These are phyloP conservation scores for Gymnocypris eckloni DNA, from an alignment of 2,797 vertebrate species.

Conservation along the genomic window DNA sequence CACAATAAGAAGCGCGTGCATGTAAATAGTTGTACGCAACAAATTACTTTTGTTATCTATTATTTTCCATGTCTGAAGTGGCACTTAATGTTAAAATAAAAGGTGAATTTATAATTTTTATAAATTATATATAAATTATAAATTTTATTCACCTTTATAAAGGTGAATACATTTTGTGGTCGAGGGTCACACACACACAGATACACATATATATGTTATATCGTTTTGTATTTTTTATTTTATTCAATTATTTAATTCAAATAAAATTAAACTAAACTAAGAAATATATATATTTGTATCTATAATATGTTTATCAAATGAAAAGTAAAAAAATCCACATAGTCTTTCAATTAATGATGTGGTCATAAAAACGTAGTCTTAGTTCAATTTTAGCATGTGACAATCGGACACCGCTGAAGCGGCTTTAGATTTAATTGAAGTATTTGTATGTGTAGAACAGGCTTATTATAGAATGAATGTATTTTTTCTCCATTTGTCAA, in stretches of 20 bases:
- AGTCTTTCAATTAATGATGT: background rate
- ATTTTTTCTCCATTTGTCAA: background rate
- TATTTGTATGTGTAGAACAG: background rate
- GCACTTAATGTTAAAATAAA: no score
- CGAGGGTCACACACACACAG: no score
- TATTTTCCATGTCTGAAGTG: background rate
- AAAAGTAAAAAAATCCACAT: background rate
- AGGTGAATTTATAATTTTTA: no score
- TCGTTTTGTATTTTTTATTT: no score
- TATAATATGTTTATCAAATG: no score
- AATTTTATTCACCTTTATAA: no score
- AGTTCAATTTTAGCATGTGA: background rate
- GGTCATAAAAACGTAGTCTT: background rate
- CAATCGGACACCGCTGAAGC: background rate
- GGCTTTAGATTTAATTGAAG: background rate
- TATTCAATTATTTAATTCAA: no score
- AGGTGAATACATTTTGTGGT: no score
- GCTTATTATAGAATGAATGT: background rate
- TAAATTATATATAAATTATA: no score
- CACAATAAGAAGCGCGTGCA: background rate
- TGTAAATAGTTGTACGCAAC: background rate
- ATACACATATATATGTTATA: no score
- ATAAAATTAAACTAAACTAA: no score
- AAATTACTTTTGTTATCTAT: background rate
- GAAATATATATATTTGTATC: no score